phyloP scores from a whole-genome alignment of 2,113 vertebrate species.

The Pseudopipra pipra region DNA sequence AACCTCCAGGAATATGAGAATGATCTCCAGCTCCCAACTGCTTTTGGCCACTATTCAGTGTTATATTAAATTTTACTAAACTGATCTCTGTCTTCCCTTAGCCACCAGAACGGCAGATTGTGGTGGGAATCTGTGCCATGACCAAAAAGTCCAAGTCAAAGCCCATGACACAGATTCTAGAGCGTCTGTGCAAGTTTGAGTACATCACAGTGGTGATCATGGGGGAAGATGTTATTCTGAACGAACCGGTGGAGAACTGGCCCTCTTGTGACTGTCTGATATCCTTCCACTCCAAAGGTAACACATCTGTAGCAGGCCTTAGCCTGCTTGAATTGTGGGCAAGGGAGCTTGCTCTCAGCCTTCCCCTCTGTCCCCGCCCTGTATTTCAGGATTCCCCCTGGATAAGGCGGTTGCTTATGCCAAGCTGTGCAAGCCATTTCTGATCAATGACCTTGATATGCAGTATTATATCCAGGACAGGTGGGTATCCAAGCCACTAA shows the following conservation, averaged over 20 bases:
- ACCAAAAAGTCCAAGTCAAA: conserved; percentile 99
- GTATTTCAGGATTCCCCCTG: conserved; percentile 88
- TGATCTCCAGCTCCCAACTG: neutral
- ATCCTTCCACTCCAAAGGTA: conserved; percentile 99
- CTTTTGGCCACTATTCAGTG: neutral
- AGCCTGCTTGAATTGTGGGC: too few relatives aligned
- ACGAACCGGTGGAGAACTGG: conserved; percentile 95
- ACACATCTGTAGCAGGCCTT: neutral
- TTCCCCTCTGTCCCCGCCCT: neutral
- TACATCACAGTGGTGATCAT: conserved; percentile 97
- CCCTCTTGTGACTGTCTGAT: conserved; percentile 96
- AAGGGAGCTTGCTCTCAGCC: neutral
- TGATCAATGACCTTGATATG: conserved; percentile 97
- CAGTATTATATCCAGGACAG: conserved; percentile 99
- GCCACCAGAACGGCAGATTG: conserved; percentile 93
- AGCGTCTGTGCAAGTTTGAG: conserved; percentile 95
- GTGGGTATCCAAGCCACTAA: conserved; percentile 64
- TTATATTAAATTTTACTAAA: neutral
- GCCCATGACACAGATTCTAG: conserved; percentile 98
- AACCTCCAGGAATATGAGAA: neutral
- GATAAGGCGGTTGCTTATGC: conserved; percentile 97
- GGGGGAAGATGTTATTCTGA: conserved; percentile 95
- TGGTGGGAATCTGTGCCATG: conserved; percentile 98
- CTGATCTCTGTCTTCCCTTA: conserved; percentile 40
- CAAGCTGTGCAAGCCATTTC: conserved; percentile 92